Conservation (phyloP, 2,113 vertebrate species). For the Myodes glareolus region DNA sequence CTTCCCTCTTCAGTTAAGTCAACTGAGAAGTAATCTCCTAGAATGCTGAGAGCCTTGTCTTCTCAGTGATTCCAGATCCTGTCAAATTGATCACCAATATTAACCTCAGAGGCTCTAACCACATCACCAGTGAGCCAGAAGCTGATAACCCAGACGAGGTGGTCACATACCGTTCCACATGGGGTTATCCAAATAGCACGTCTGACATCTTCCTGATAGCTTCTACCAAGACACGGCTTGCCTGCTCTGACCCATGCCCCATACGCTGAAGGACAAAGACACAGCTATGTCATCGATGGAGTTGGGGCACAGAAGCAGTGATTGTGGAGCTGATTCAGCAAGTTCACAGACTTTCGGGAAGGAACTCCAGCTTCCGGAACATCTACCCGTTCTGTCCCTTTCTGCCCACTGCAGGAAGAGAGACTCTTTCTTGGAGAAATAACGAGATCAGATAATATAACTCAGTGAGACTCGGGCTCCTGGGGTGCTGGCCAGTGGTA, state of each 20-base stretch:
- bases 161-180: fast-evolving
- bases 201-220: not conserved
- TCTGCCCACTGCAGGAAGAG: not conserved
- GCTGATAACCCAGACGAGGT: not conserved
- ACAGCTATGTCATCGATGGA: not conserved
- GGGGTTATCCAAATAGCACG: fast-evolving
- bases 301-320: not conserved
- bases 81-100: not conserved
- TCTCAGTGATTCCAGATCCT: not conserved
- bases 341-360: not conserved
- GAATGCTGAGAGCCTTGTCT: not conserved
- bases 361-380: not conserved
- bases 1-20: not conserved
- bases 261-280: not conserved
- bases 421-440: not conserved
- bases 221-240: not conserved
- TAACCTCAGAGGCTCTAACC: not conserved
- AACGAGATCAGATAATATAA: fast-evolving
- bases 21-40: not conserved
- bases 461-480: not conserved
- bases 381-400: not conserved
- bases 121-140: not conserved
- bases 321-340: fast-evolving
- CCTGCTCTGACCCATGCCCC: too few relatives aligned
- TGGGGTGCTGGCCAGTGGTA: not conserved